These are phyloP conservation scores for Athalia rosae DNA, from an alignment of 2,888 invertebrate genomes.

Conservation along the genomic window DNA sequence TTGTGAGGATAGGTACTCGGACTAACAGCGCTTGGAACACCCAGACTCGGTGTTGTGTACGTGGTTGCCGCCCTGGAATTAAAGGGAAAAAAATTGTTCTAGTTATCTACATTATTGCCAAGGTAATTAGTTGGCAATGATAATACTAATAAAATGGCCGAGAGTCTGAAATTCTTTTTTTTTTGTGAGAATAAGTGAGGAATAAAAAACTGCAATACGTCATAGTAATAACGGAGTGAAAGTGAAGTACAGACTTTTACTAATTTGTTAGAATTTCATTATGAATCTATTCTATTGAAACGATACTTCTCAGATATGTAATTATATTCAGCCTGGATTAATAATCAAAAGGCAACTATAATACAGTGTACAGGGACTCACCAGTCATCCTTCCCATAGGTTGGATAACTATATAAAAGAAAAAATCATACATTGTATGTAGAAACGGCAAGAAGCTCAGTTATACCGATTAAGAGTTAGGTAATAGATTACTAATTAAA, in stretches of 20 bases:
- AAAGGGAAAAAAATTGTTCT: background rate
- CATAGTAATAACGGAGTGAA: too few species aligned
- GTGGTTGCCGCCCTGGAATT: conserved; percentile 73
- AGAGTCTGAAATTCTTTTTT: too few species aligned
- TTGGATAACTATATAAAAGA: conserved; percentile 75
- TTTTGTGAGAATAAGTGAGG: too few species aligned
- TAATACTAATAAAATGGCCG: too few species aligned
- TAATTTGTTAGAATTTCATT: too few species aligned
- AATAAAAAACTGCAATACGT: too few species aligned
- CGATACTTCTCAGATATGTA: background rate
- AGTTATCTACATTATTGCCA: background rate
- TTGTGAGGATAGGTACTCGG: conserved; percentile 72
- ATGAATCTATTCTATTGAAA: too few species aligned
- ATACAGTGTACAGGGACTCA: conserved; percentile 73
- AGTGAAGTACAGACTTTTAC: too few species aligned
- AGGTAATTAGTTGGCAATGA: too few species aligned
- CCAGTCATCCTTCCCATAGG: conserved; percentile 79
- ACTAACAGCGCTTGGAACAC: conserved; percentile 68
- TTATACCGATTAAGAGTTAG: conserved; percentile 19
- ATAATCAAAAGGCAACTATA: conserved; percentile 54
- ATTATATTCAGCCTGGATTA: background rate
- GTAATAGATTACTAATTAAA: too few species aligned
- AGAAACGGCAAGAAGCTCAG: conserved; percentile 56
- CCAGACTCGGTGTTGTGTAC: conserved; percentile 71
- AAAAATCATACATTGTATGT: conserved; percentile 67